These are phyloP conservation scores for Nomada goodeniana DNA, from an alignment of 2,888 invertebrate species.

Conservation along the genomic window DNA sequence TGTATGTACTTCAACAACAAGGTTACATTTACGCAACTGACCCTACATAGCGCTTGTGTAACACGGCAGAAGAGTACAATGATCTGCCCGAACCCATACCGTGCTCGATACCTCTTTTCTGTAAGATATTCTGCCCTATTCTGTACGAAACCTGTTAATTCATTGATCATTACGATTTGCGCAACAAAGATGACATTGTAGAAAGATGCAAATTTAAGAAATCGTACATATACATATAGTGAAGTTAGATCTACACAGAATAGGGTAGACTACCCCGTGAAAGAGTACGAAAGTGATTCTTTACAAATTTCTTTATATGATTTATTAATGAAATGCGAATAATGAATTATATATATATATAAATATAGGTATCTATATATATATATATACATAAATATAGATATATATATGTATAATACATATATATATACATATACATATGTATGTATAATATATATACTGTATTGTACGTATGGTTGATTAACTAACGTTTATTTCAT, in stretches of 20 bases:
- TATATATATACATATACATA: constrained; percentile 65
- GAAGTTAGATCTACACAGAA: constrained; percentile 59
- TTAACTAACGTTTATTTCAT: constrained; percentile 81
- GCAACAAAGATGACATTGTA: constrained; percentile 54
- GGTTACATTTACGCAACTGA: constrained; percentile 89
- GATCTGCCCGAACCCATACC: constrained; percentile 67
- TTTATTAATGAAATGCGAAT: constrained; percentile 71
- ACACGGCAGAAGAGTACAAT: constrained; percentile 67
- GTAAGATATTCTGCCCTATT: constrained; percentile 74
- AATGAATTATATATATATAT: constrained; percentile 72
- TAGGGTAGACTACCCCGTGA: constrained; percentile 57
- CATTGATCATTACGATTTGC: constrained; percentile 43
- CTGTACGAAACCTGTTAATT: constrained; percentile 70
- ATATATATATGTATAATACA: constrained; percentile 67
- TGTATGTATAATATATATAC: constrained; percentile 75
- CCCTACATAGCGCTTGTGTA: constrained; percentile 83
- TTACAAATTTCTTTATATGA: constrained; percentile 73
- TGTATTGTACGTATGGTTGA: constrained; percentile 79
- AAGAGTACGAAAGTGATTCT: constrained; percentile 64
- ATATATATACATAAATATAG: constrained; percentile 47
- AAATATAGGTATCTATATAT: constrained; percentile 50
- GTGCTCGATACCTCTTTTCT: constrained; percentile 71
- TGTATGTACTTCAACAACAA: constrained; percentile 93
- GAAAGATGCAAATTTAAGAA: constrained; percentile 48
- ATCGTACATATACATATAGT: constrained; percentile 50